A percentile compares a stretch with the other conserved stretches of the same genome.
phyloP scores from a whole-genome alignment of 2,113 vertebrate genomes.

The Cyanoliseus patagonus region DNA sequence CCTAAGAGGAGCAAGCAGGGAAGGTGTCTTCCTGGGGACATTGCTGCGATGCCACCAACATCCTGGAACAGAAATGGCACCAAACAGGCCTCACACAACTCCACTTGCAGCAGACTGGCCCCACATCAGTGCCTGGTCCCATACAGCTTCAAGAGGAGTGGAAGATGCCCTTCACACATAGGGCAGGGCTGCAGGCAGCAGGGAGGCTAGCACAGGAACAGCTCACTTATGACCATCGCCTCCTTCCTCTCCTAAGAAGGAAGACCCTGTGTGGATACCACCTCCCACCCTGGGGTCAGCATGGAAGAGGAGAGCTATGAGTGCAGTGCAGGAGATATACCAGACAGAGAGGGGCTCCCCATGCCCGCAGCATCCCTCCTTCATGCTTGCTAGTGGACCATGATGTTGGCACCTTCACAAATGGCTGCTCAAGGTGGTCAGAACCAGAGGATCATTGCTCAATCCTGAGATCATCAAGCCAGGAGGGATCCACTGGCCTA shows the following conservation, averaged over 20 bases:
- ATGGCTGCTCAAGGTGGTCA: accelerated
- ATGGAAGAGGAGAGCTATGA: background rate
- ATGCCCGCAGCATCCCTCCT: background rate
- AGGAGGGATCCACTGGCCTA: background rate
- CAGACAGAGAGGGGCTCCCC: background rate
- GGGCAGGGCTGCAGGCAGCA: background rate
- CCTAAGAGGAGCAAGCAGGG: background rate
- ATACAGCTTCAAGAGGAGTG: background rate
- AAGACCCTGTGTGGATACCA: background rate
- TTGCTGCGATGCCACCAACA: background rate
- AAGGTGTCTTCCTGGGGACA: background rate
- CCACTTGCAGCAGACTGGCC: background rate
- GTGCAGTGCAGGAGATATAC: background rate
- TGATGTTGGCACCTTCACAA: background rate
- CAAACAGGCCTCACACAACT: accelerated
- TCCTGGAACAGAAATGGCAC: background rate
- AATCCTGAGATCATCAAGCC: background rate
- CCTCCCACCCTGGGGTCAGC: background rate
- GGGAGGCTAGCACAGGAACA: background rate
- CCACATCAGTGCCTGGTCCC: accelerated
- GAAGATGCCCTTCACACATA: background rate
- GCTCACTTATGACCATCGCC: background rate
- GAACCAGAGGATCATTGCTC: background rate
- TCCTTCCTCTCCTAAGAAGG: background rate
- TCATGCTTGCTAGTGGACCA: background rate